Percentiles rank a stretch among this genome's conserved stretches.
Evolutionary conservation across 2,113 vertebrate species (phyloP).

Genomic region (Gymnobelideus leadbeateri): DNA sequence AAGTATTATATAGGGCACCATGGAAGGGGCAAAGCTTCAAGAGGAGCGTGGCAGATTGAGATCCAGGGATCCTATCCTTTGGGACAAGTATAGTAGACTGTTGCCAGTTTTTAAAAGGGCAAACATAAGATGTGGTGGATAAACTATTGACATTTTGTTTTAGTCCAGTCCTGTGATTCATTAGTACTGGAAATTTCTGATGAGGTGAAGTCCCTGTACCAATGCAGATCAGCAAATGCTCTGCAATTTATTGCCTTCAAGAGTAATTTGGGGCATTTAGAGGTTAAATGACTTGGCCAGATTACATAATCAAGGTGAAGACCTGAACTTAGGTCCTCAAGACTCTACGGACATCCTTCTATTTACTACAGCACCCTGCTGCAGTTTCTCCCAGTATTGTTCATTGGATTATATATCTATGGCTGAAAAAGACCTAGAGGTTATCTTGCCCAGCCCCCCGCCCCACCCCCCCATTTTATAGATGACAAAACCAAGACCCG

Average conservation of each 20-base stretch:
- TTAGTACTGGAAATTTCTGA: neutral
- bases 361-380: neutral
- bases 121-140: neutral
- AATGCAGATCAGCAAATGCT: neutral
- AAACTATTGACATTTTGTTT: neutral
- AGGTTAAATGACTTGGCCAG: neutral
- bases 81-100: neutral
- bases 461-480: neutral
- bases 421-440: neutral
- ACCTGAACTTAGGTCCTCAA: neutral
- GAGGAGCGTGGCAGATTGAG: neutral
- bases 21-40: neutral
- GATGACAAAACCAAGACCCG: neutral
- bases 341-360: neutral
- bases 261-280: neutral
- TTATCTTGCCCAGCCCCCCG: neutral
- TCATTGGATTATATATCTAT: neutral
- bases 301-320: neutral
- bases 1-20: neutral
- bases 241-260: neutral
- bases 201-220: neutral
- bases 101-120: neutral
- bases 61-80: neutral
- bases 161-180: neutral
- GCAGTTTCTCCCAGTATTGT: neutral